A percentile compares a stretch with the other conserved stretches of the same genome.
Conservation (phyloP, 2,113 vertebrate species). For the Hippocampus mohnikei region DNA sequence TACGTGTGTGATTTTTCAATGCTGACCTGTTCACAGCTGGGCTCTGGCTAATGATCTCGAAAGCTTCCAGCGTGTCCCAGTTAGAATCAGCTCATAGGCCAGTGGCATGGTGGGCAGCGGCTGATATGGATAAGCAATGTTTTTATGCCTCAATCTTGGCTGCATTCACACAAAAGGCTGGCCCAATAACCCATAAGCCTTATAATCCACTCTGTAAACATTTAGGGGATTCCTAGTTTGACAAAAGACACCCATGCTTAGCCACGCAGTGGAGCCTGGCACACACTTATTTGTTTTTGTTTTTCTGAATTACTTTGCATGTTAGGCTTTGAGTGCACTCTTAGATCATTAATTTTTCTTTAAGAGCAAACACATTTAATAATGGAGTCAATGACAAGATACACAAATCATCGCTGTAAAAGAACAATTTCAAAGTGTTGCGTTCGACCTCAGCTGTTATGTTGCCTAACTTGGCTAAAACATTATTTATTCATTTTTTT, state of each 20-base stretch:
- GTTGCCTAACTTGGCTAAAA: background rate
- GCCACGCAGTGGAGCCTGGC: conserved; percentile 4
- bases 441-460: background rate
- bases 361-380: background rate
- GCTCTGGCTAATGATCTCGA: conserved; percentile 41
- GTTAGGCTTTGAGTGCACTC: conserved; percentile 6
- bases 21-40: conserved; percentile 34
- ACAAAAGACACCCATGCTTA: conserved; percentile 46
- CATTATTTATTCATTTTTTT: background rate
- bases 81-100: conserved; percentile 35
- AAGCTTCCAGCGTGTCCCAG: conserved; percentile 38
- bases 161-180: conserved; percentile 65
- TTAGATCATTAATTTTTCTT: conserved; percentile 1
- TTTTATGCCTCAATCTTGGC: conserved; percentile 61
- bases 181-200: conserved; percentile 58
- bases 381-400: background rate
- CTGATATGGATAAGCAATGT: conserved; percentile 44
- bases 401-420: background rate
- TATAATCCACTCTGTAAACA: conserved; percentile 61
- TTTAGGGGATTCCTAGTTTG: conserved; percentile 47
- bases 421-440: background rate
- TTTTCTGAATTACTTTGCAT: background rate
- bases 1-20: conserved; percentile 29
- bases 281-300: conserved; percentile 3
- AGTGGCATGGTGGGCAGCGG: conserved; percentile 27